These are phyloP conservation scores for Pogonocichla stellata DNA, from an alignment of 2,113 vertebrate genomes.

Conservation along the genomic window DNA sequence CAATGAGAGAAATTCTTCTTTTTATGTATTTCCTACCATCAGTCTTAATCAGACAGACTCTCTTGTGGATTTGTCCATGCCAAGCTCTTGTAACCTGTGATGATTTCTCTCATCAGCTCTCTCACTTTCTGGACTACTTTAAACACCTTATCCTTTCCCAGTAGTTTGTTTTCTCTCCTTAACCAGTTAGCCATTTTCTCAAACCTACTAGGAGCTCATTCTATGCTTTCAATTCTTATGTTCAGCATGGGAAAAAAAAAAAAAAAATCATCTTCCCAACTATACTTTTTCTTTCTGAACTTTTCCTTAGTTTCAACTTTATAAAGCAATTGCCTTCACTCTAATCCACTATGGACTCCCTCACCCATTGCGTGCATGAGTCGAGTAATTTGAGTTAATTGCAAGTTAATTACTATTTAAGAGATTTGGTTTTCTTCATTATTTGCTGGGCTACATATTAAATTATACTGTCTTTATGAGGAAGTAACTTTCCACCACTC, in stretches of 20 bases:
- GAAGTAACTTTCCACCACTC: background rate
- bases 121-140: background rate
- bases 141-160: background rate
- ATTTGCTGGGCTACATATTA: constrained; percentile 16
- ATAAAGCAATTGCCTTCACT: background rate
- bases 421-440: constrained; percentile 24
- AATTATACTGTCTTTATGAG: background rate
- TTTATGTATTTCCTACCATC: background rate
- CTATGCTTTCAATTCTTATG: background rate
- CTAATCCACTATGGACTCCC: background rate
- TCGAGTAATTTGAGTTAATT: constrained; percentile 51
- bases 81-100: background rate
- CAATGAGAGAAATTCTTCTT: background rate
- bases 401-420: constrained; percentile 31
- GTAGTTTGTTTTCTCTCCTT: background rate
- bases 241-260: background rate
- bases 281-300: background rate
- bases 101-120: background rate
- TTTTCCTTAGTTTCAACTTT: background rate
- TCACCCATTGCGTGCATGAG: background rate
- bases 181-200: background rate
- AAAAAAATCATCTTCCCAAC: background rate
- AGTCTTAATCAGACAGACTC: background rate
- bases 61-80: background rate
- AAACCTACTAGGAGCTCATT: background rate